Base-by-base conservation (phyloP, 2,888 invertebrate genomes). In the Ctena decussata region DNA sequence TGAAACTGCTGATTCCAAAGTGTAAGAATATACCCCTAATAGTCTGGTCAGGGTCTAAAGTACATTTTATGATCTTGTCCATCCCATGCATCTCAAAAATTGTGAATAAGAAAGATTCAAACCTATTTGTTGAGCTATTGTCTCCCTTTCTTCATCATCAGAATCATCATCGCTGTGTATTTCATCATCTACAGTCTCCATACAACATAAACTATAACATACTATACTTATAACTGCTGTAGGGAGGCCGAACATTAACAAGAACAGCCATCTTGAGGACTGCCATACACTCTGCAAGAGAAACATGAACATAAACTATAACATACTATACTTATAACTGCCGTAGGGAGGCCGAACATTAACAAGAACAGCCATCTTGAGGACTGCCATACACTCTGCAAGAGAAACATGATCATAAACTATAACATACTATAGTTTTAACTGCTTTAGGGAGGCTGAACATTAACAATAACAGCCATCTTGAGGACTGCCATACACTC, bases 381-480 rank as follows among this genome's bases (percentile, higher is more conserved):
- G 39, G 95, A 92, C 84, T 93, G 91, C 93, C 95, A 95, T 24
- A 96, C 93, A 77, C 94, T 92, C 95, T 95, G 91, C 8, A 82
- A 86, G 2, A 75, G 18, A 41, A n/a, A n/a, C 8, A n/a, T 53
- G 21, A 53, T 15, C 53, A 12, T 8, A 27, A 60, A 24, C 60
- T 27, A 30, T 60, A 60, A 60, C 30, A 60, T 60, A 27, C 30
- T 3, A 30, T 30, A 65, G 18, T 65, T 6, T 97, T 27, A 99
- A 99, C 99, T 46, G 98, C 98, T 65, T 98, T 96, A 0, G 99
- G 99, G 84, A 99, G 96, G 0, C 99, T 99, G 96, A 99, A 99
- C 75, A 99, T 97, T 5, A 99, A 97, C 41, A 98, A 97, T 5
- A 99, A 99, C 85, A 99, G 96, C 85, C 99, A 98, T 0, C 99